A percentile compares a stretch with the other conserved stretches of the same genome.
These are phyloP conservation scores for Crenuchus spilurus DNA, from an alignment of 2,797 vertebrate species.

Conservation along the genomic window DNA sequence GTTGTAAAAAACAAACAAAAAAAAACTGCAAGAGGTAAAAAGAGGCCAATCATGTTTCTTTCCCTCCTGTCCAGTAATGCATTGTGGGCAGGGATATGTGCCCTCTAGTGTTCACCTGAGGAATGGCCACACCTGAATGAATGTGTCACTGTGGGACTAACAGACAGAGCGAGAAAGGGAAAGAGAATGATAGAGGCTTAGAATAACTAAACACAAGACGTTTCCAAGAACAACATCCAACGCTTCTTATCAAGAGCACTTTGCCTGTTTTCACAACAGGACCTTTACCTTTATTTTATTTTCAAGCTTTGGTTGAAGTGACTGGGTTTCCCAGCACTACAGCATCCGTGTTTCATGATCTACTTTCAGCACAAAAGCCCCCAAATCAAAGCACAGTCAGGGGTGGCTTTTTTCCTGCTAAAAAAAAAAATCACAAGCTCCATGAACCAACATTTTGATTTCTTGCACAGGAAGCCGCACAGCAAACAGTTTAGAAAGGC, in stretches of 20 bases:
- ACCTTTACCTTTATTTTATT: not conserved
- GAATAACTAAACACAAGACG: not conserved
- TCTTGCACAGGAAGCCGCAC: no score
- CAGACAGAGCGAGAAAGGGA: not conserved
- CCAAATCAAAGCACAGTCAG: not conserved
- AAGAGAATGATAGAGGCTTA: not conserved
- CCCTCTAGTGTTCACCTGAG: slow-evolving; percentile 24
- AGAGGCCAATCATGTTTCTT: no score
- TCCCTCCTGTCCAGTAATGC: not conserved
- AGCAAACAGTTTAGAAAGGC: not conserved
- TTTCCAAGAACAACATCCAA: not conserved
- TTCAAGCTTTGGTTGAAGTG: not conserved
- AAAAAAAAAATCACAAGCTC: not conserved
- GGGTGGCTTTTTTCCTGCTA: not conserved
- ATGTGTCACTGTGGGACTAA: not conserved
- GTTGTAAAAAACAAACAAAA: no score
- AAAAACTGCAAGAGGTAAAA: not conserved
- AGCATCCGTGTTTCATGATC: not conserved
- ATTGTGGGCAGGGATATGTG: not conserved
- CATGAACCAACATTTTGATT: not conserved
- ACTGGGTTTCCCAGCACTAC: not conserved
- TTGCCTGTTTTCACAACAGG: not conserved
- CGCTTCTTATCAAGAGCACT: not conserved
- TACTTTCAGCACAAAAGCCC: not conserved
- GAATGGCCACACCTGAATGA: slow-evolving; percentile 2